Evolutionary conservation across 1,140 invertebrate species (phyloP).

Genomic region (Lucilia sericata): DNA sequence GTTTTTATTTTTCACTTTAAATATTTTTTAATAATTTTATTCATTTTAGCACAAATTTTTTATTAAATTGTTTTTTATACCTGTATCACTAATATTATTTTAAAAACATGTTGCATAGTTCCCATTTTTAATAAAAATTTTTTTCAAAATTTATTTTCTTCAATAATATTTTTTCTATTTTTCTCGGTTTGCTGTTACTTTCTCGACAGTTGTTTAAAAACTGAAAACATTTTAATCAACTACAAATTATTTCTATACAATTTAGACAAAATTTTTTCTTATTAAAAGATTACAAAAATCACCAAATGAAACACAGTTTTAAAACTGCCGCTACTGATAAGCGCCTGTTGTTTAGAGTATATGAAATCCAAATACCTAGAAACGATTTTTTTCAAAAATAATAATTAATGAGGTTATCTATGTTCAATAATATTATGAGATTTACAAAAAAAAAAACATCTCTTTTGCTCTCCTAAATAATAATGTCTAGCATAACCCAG

Average conservation of each 20-base stretch:
- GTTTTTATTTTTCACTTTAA: no score
- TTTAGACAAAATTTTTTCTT: not conserved
- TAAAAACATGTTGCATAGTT: not conserved
- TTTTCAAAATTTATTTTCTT: not conserved
- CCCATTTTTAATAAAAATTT: not conserved
- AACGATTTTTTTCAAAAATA: not conserved
- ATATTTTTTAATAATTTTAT: no score
- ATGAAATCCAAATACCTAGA: not conserved
- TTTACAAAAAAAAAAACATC: not conserved
- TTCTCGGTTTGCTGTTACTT: not conserved
- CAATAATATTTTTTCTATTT: not conserved
- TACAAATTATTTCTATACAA: not conserved
- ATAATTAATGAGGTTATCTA: constrained; percentile 18
- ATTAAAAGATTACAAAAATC: not conserved
- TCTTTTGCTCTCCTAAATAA: not conserved
- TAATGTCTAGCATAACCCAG: not conserved
- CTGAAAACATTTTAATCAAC: not conserved
- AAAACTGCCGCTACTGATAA: not conserved
- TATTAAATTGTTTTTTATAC: constrained; percentile 1
- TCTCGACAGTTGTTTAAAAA: not conserved
- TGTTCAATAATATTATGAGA: constrained; percentile 1
- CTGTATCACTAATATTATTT: constrained; percentile 3
- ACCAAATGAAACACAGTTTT: no score
- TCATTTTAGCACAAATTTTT: not conserved
- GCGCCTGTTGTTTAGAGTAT: not conserved